Conservation (phyloP, 2,888 invertebrate species). For the Meliscaeva auricollis region DNA sequence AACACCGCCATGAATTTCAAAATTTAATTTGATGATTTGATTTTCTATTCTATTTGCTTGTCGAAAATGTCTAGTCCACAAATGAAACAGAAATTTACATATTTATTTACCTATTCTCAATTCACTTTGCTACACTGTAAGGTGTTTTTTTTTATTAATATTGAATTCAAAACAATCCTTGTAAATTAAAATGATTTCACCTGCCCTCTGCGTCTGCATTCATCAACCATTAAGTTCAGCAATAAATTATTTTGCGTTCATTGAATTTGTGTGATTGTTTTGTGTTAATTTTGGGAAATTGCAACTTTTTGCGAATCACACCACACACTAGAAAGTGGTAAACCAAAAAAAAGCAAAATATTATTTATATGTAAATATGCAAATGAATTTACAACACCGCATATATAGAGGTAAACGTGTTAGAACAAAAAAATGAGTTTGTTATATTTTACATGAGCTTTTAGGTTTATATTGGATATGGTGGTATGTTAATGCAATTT, state of each 20-base stretch:
- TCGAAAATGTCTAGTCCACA: slow-evolving; percentile 36
- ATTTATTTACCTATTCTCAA: slow-evolving; percentile 8
- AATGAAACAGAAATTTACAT: slow-evolving; percentile 26
- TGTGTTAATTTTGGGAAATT: background rate
- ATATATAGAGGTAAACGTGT: background rate
- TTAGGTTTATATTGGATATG: background rate
- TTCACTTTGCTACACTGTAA: background rate
- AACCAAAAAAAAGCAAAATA: background rate
- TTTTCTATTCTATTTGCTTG: slow-evolving; percentile 42
- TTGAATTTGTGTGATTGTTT: background rate
- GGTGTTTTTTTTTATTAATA: background rate
- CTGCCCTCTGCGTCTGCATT: background rate
- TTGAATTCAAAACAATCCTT: background rate
- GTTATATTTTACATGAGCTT: background rate
- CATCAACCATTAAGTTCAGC: background rate
- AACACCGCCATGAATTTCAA: slow-evolving; percentile 45
- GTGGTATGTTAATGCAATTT: background rate
- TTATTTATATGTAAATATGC: background rate
- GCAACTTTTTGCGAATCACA: background rate
- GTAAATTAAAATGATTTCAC: background rate
- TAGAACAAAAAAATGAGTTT: background rate
- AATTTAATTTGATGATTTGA: slow-evolving; percentile 56
- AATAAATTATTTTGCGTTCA: slow-evolving; percentile 6
- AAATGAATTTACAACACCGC: background rate
- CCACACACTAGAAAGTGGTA: background rate